Percentiles rank a stretch among this genome's conserved stretches.
phyloP scores from a whole-genome alignment of 2,888 invertebrate genomes.

The Conchocele bisecta region DNA sequence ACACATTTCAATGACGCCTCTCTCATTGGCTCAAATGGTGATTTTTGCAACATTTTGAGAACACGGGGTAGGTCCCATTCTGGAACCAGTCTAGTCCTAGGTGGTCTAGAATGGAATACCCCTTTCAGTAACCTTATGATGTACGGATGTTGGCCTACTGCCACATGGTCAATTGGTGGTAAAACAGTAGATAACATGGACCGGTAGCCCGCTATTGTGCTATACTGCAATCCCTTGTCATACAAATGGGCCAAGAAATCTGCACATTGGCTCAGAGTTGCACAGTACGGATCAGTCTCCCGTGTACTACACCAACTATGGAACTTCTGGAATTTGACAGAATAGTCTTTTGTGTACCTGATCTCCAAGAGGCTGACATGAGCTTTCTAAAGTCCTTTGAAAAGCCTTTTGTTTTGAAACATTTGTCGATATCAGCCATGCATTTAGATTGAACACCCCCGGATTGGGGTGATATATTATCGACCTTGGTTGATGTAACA shows the following conservation, averaged over 20 bases:
- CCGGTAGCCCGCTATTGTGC: slow-evolving; percentile 26
- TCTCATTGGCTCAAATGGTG: slow-evolving; percentile 33
- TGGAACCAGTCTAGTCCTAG: slow-evolving; percentile 16
- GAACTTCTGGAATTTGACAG: slow-evolving; percentile 19
- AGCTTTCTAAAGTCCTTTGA: background rate
- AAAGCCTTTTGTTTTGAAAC: slow-evolving; percentile 8
- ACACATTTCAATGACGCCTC: slow-evolving; percentile 14
- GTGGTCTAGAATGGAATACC: slow-evolving; percentile 31
- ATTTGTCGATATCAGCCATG: slow-evolving; percentile 19
- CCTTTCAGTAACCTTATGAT: slow-evolving; percentile 19
- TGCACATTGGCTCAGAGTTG: slow-evolving; percentile 2
- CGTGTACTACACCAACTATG: slow-evolving; percentile 29
- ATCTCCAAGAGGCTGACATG: background rate
- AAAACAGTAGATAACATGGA: slow-evolving; percentile 19
- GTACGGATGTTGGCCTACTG: slow-evolving; percentile 29
- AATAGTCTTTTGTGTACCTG: slow-evolving; percentile 24
- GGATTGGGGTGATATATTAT: slow-evolving; percentile 10
- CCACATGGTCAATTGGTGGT: background rate
- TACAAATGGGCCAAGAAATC: slow-evolving; percentile 19
- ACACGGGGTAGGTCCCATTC: slow-evolving; percentile 37
- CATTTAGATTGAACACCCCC: slow-evolving; percentile 8
- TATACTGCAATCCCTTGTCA: slow-evolving; percentile 14
- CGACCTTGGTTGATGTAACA: background rate
- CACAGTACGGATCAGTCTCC: slow-evolving; percentile 20
- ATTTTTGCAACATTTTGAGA: slow-evolving; percentile 16